Conservation (phyloP, 2,797 vertebrate species). For the Alcedo atthis region DNA sequence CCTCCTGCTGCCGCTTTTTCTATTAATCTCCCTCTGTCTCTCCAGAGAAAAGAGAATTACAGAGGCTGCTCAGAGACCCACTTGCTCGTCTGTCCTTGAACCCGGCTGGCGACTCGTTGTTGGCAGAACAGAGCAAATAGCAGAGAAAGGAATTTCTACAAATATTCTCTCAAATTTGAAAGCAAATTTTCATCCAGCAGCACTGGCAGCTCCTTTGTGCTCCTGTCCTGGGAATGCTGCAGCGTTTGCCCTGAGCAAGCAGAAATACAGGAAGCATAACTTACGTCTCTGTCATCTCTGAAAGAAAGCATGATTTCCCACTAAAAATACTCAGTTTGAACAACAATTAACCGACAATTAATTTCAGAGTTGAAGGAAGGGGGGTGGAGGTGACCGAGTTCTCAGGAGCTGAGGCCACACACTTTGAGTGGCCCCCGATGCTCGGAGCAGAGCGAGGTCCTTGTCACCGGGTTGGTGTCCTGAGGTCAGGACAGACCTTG, state of each 20-base stretch:
- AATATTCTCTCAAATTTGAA: neutral
- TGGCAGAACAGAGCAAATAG: conserved; percentile 30
- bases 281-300: neutral
- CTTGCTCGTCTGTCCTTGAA: conserved; percentile 50
- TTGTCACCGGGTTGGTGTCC: rapidly evolving
- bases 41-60: conserved; percentile 42
- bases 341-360: neutral
- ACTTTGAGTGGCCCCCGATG: neutral
- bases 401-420: rapidly evolving
- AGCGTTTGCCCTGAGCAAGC: neutral
- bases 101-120: conserved; percentile 10
- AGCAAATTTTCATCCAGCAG: conserved; percentile 7
- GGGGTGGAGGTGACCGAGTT: neutral
- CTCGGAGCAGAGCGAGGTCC: neutral
- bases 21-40: conserved; percentile 52
- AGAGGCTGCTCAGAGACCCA: conserved; percentile 4
- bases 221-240: neutral
- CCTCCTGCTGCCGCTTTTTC: conserved; percentile 31
- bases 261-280: neutral
- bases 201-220: neutral
- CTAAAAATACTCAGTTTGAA: neutral
- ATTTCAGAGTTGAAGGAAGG: neutral
- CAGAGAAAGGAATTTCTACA: conserved; percentile 28
- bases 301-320: neutral
- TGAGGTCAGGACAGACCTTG: neutral